Evolutionary conservation across 2,797 vertebrate genomes (phyloP).

Genomic region (Urocyon cinereoargenteus): DNA sequence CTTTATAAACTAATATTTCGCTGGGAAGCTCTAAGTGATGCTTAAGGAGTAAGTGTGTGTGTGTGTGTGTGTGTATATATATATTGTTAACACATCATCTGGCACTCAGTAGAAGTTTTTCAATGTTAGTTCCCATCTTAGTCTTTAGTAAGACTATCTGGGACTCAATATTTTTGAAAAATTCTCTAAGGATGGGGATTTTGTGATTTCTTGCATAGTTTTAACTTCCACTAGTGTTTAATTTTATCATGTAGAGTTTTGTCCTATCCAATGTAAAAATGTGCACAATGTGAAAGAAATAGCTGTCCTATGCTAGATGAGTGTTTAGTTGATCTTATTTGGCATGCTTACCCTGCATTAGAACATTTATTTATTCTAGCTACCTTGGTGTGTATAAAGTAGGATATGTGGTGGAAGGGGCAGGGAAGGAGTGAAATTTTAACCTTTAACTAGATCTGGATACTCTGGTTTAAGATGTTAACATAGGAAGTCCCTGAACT

Average conservation of each 20-base stretch:
- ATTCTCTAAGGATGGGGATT: background rate
- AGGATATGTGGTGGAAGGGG: background rate
- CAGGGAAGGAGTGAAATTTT: background rate
- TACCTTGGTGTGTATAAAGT: background rate
- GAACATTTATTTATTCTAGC: background rate
- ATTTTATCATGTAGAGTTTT: background rate
- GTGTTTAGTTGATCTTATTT: background rate
- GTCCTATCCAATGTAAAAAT: background rate
- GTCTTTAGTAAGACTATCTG: background rate
- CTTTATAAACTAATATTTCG: slow-evolving; percentile 33
- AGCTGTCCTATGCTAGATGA: background rate
- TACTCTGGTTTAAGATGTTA: background rate
- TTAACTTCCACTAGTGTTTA: background rate
- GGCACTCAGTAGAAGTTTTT: background rate
- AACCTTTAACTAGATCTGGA: background rate
- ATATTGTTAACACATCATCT: background rate
- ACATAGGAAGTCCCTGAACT: background rate
- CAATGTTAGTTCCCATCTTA: background rate
- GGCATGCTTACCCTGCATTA: background rate
- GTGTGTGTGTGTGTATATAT: background rate
- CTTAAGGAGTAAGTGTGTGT: background rate
- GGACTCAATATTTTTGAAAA: background rate
- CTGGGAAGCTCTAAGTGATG: background rate
- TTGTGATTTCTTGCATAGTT: background rate
- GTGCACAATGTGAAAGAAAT: background rate